phyloP scores from a whole-genome alignment of 2,113 vertebrate genomes.

The Neogobius melanostomus region DNA sequence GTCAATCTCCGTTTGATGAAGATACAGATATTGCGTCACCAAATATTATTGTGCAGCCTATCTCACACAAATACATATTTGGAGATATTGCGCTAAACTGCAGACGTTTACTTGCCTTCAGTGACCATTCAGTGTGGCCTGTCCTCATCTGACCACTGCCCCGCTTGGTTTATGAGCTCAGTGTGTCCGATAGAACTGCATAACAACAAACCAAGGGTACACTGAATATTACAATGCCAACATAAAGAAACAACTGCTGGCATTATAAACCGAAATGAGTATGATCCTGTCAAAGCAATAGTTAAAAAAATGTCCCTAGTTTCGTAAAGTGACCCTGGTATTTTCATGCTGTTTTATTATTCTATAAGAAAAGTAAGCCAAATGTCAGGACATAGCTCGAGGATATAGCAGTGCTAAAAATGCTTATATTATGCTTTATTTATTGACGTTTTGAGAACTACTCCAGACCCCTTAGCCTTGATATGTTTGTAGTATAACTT shows the following conservation, averaged over 20 bases:
- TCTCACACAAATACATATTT: too few species aligned
- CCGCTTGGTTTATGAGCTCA: conserved; percentile 2
- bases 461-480: too few species aligned
- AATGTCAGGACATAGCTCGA: neutral
- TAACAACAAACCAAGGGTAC: neutral
- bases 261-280: neutral
- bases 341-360: neutral
- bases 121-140: conserved; percentile 20
- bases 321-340: neutral
- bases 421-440: too few species aligned
- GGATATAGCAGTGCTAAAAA: too few species aligned
- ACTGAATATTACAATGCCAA: neutral
- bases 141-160: conserved; percentile 21
- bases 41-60: too few species aligned
- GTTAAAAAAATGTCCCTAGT: neutral
- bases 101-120: conserved; percentile 38
- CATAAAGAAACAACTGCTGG: neutral
- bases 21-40: too few species aligned
- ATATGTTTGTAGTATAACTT: too few species aligned
- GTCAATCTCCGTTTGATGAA: too few species aligned
- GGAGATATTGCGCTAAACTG: neutral
- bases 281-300: neutral
- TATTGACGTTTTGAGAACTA: too few species aligned
- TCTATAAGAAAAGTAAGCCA: neutral
- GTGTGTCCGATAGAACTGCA: neutral